These are phyloP conservation scores for Tenthredo distinguenda DNA, from an alignment of 2,888 invertebrate genomes.

Conservation along the genomic window DNA sequence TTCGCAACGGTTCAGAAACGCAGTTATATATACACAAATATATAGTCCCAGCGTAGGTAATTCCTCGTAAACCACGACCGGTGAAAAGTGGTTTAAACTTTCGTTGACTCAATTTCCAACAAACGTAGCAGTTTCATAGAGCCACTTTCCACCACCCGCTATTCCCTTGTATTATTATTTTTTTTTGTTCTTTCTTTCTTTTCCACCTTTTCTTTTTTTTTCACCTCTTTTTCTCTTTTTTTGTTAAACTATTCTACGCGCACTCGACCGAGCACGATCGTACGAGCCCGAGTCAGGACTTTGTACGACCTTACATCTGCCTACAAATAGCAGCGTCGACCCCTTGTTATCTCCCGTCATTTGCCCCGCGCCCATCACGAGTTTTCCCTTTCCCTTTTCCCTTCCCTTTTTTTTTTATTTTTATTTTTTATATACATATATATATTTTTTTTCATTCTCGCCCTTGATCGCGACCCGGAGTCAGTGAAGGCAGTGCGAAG, in stretches of 20 bases:
- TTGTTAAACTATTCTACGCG: slow-evolving; percentile 29
- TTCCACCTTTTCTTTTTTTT: slow-evolving; percentile 50
- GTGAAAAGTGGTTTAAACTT: slow-evolving; percentile 52
- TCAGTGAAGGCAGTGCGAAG: slow-evolving; percentile 40
- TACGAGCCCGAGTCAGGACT: slow-evolving; percentile 36
- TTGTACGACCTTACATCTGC: slow-evolving; percentile 42
- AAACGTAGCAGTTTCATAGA: slow-evolving; percentile 48
- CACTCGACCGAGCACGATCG: slow-evolving; percentile 30
- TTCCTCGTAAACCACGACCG: slow-evolving; percentile 22
- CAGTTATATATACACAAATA: neutral
- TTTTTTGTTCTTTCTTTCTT: slow-evolving; percentile 33
- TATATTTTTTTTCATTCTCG: neutral
- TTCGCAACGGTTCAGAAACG: slow-evolving; percentile 7
- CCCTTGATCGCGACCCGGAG: slow-evolving; percentile 40
- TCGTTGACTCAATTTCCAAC: slow-evolving; percentile 48
- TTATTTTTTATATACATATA: neutral
- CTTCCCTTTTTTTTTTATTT: neutral
- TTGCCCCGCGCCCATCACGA: slow-evolving; percentile 38
- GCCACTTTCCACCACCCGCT: slow-evolving; percentile 54
- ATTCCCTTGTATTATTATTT: slow-evolving; percentile 41
- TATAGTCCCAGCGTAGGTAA: neutral
- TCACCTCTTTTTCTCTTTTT: slow-evolving; percentile 38
- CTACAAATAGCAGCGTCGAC: slow-evolving; percentile 42
- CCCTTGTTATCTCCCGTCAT: slow-evolving; percentile 50
- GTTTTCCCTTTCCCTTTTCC: neutral